Evolutionary conservation across 1,140 invertebrate genomes (phyloP).

Genomic region (Drosophila santomea): DNA sequence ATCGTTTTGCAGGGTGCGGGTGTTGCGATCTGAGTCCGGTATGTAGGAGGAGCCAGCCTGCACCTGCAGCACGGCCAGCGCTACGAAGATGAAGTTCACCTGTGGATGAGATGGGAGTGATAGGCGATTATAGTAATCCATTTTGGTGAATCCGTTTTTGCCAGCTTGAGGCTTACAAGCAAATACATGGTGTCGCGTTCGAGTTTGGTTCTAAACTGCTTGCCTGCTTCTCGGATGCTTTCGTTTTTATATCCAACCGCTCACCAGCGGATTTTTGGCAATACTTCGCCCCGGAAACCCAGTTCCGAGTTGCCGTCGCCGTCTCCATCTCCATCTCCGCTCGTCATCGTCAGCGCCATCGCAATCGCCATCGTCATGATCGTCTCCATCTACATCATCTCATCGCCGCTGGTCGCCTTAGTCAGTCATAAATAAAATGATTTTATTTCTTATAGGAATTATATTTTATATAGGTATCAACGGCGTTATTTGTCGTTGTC

Average conservation of each 20-base stretch:
- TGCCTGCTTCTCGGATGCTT: slow-evolving; percentile 61
- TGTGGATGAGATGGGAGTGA: slow-evolving; percentile 14
- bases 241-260: slow-evolving; percentile 79
- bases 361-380: slow-evolving; percentile 42
- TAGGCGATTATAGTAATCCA: slow-evolving; percentile 28
- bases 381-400: slow-evolving; percentile 49
- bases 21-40: slow-evolving; percentile 68
- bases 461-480: slow-evolving; percentile 65
- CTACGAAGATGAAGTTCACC: slow-evolving; percentile 35
- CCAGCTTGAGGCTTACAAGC: slow-evolving; percentile 49
- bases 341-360: slow-evolving; percentile 46
- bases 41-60: slow-evolving; percentile 57
- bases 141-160: neutral
- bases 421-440: slow-evolving; percentile 81
- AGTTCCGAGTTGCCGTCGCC: slow-evolving; percentile 36
- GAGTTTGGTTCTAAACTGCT: slow-evolving; percentile 76
- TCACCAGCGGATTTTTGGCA: slow-evolving; percentile 41
- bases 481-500: slow-evolving; percentile 62
- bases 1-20: slow-evolving; percentile 66
- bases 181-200: slow-evolving; percentile 41
- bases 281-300: slow-evolving; percentile 60
- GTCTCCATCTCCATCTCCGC: slow-evolving; percentile 8
- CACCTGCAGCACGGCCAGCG: slow-evolving; percentile 38
- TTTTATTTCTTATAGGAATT: slow-evolving; percentile 77
- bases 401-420: slow-evolving; percentile 43